phyloP scores from a whole-genome alignment of 2,888 invertebrate genomes.

The Bimastos eiseni region DNA sequence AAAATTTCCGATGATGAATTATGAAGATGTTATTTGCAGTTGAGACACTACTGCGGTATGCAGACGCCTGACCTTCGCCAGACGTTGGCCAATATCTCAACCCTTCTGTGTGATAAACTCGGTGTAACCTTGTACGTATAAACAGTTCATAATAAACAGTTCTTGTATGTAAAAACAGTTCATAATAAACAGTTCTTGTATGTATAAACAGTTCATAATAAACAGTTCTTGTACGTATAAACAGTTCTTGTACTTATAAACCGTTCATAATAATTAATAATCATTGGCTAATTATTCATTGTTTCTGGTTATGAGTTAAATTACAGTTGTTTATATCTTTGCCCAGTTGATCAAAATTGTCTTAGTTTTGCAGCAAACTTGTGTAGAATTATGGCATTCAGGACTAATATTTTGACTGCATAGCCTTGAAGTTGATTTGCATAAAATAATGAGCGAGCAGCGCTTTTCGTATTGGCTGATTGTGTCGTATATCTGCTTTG shows the following conservation, averaged over 20 bases:
- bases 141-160: too few relatives aligned
- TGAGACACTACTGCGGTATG: conserved; percentile 77
- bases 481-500: background rate
- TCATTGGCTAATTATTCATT: background rate
- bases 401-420: too few relatives aligned
- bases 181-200: too few relatives aligned
- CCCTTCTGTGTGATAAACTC: conserved; percentile 65
- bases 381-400: background rate
- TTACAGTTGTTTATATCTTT: background rate
- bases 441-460: background rate
- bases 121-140: conserved; percentile 56
- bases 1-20: background rate
- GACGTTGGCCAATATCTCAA: conserved; percentile 76
- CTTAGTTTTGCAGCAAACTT: background rate
- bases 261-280: background rate
- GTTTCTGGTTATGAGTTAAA: background rate
- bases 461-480: background rate
- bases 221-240: too few relatives aligned
- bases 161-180: too few relatives aligned
- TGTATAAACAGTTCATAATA: conserved; percentile 43
- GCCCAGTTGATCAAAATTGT: background rate
- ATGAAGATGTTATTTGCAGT: conserved; percentile 47
- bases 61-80: conserved; percentile 76
- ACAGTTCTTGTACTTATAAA: conserved; percentile 52
- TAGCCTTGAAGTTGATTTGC: too few relatives aligned